Evolutionary conservation across 2,113 vertebrate species (phyloP), one percentile per base, ranked within the genome.

Genomic region (Lophochroa leadbeateri): DNA sequence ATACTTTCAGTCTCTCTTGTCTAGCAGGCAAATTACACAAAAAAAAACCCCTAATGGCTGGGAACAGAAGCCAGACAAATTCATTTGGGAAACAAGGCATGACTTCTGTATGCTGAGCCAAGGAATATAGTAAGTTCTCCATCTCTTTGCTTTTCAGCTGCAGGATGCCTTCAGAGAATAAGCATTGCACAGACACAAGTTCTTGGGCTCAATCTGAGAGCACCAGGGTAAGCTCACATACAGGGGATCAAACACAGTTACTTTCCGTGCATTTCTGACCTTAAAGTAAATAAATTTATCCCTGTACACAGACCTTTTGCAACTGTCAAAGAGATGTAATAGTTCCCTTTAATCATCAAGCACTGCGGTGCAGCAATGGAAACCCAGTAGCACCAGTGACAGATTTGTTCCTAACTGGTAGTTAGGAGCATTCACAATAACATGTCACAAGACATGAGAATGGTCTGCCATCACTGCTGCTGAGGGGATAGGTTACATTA

Each of bases 41-140:
- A 46, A 83, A 92, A 21, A 92, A 21, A 78, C 63, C 53, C 20
- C 52, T 92, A 86, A 87, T 79, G 69, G 60, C 69, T 92, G 61
- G 88, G 70, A 87, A 94, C 72, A 31, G 72, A 92, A 95, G 76
- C 39, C 83, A 81, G 68, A 78, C 25, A 75, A 91, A 94, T 58
- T 88, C 47, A 68, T 86, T 52, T 92, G 89, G 65, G 91, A 95
- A 86, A 86, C 64, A 79, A 78, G 77, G 52, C 52, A 41, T 44
- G 88, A 47, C 71, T 89, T 88, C 46, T 86, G 90, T 84, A 85
- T 3, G 12, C 70, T 64, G 78, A 91, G 90, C 78, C 82, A 93
- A 82, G 85, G 57, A 84, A n/a, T 24, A 53, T 1, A 67, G 15
- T 0, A 1, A 86, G 69, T 58, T 78, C 60, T 67, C 64, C 2